phyloP scores from a whole-genome alignment of 2,113 vertebrate genomes.

The Nothobranchius kuhntae region DNA sequence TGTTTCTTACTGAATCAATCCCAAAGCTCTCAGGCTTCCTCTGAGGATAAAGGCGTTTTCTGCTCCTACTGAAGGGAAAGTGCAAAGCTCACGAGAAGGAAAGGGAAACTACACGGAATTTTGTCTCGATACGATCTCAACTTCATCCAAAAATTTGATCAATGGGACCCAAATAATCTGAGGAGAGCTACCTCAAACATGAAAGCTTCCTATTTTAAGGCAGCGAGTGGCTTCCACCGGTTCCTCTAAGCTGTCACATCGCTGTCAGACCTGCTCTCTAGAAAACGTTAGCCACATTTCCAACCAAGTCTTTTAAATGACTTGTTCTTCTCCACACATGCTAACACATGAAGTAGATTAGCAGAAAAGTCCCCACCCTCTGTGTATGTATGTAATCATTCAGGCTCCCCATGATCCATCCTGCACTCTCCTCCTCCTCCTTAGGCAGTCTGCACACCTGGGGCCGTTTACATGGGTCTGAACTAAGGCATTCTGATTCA shows the following conservation, averaged over 20 bases:
- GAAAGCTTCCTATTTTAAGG: not conserved
- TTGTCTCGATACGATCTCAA: slow-evolving; percentile 14
- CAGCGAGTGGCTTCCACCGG: slow-evolving; percentile 1
- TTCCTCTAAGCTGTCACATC: slow-evolving; percentile 1
- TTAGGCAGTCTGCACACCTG: slow-evolving; percentile 14
- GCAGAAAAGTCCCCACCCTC: slow-evolving; percentile 21
- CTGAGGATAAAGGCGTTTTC: slow-evolving; percentile 46
- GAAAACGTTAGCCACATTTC: not conserved
- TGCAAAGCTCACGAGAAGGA: not conserved
- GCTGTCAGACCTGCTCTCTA: slow-evolving; percentile 7
- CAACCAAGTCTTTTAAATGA: slow-evolving; percentile 1
- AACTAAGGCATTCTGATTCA: slow-evolving; percentile 11
- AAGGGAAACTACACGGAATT: slow-evolving; percentile 3
- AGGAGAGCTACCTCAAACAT: slow-evolving; percentile 12
- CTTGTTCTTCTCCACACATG: not conserved
- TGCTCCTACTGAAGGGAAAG: slow-evolving; percentile 23
- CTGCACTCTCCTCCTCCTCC: slow-evolving; percentile 5
- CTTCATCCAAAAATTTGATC: slow-evolving; percentile 24
- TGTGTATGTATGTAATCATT: slow-evolving; percentile 33
- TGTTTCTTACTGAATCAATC: slow-evolving; percentile 25
- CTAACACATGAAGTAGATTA: slow-evolving; percentile 36
- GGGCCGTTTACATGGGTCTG: slow-evolving; percentile 10
- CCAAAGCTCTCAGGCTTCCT: slow-evolving; percentile 40
- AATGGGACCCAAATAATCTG: slow-evolving; percentile 15
- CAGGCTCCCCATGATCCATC: slow-evolving; percentile 12